phyloP scores from a whole-genome alignment of 2,113 vertebrate species.

The Upupa epops region DNA sequence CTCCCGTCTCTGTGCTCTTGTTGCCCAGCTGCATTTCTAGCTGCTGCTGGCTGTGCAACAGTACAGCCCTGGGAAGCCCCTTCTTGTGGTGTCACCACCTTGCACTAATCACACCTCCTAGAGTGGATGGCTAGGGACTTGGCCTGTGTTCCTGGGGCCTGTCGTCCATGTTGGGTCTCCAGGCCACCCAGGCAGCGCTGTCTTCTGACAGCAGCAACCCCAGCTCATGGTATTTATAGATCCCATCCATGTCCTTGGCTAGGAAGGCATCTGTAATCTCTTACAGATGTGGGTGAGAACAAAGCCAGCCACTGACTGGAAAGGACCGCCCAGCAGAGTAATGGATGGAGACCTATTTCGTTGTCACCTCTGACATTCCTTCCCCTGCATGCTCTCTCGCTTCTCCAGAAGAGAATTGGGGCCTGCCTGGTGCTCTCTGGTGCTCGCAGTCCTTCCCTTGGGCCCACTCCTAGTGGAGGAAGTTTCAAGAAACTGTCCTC shows the following conservation, averaged over 20 bases:
- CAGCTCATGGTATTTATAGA: constrained; percentile 41
- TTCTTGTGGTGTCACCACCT: neutral
- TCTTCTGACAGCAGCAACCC: constrained; percentile 20
- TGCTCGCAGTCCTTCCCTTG: neutral
- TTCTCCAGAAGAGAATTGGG: neutral
- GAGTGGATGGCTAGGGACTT: neutral
- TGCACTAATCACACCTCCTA: rapidly evolving
- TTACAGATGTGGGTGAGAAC: constrained; percentile 70
- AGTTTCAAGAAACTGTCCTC: neutral
- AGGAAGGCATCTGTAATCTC: constrained; percentile 56
- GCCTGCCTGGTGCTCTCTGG: neutral
- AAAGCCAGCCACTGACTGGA: constrained; percentile 58
- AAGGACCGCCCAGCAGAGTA: constrained; percentile 21
- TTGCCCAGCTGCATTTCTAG: rapidly evolving
- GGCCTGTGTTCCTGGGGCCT: neutral
- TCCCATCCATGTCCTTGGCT: neutral
- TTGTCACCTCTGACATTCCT: constrained; percentile 30
- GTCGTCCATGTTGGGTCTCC: neutral
- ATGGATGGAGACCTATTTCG: constrained; percentile 42
- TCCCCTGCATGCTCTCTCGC: neutral
- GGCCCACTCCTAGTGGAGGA: rapidly evolving
- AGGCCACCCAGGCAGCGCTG: constrained; percentile 67
- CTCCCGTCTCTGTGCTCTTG: neutral
- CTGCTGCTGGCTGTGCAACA: neutral
- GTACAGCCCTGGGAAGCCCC: neutral